phyloP scores from a whole-genome alignment of 2,113 vertebrate genomes.

The Fregetta grallaria region DNA sequence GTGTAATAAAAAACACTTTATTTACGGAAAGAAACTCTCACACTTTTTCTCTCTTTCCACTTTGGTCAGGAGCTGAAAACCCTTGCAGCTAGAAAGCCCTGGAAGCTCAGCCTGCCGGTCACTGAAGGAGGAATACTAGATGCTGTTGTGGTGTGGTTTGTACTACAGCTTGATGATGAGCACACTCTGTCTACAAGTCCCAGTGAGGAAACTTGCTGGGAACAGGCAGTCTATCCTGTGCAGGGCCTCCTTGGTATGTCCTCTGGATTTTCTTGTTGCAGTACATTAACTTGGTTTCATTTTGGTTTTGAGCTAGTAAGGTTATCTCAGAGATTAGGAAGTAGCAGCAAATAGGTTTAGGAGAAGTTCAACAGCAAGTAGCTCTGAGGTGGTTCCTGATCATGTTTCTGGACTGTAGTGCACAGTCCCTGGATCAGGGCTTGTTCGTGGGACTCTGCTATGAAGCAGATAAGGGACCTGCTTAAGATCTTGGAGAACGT shows the following conservation, averaged over 20 bases:
- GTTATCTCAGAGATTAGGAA: neutral
- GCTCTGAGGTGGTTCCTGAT: neutral
- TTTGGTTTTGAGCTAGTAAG: neutral
- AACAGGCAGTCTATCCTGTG: conserved; percentile 95
- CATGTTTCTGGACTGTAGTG: neutral
- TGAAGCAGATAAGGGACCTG: neutral
- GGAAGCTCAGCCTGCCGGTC: conserved; percentile 74
- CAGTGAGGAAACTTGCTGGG: conserved; percentile 94
- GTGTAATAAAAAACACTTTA: neutral
- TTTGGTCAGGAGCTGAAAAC: conserved; percentile 87
- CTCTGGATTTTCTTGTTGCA: neutral
- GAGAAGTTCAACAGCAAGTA: neutral
- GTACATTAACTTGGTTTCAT: neutral
- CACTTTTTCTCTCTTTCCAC: neutral
- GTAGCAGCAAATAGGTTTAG: neutral
- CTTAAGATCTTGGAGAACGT: neutral
- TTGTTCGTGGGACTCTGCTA: neutral
- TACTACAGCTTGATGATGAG: conserved; percentile 91
- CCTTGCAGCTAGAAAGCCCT: conserved; percentile 79
- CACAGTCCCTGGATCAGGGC: neutral
- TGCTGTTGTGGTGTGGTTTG: conserved; percentile 94
- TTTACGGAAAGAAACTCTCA: neutral
- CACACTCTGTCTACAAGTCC: conserved; percentile 89
- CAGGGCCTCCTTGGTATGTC: conserved; percentile 79
- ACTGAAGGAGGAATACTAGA: conserved; percentile 83